These are phyloP conservation scores for Gryon sp. DNA, from an alignment of 1,140 invertebrate species.

Conservation along the genomic window DNA sequence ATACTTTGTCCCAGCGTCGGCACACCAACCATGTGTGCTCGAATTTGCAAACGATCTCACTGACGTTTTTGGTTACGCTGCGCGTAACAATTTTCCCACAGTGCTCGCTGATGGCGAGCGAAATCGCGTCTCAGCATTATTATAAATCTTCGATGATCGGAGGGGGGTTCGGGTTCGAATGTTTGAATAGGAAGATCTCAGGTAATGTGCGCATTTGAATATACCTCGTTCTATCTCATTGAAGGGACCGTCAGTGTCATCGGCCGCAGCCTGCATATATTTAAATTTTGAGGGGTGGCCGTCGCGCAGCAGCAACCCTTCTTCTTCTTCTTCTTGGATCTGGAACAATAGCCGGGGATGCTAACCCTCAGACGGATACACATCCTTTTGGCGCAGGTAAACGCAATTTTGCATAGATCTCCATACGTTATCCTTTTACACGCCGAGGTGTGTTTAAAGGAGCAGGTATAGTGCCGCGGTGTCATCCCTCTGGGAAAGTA, in stretches of 20 bases:
- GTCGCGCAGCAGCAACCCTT: constrained; percentile 44
- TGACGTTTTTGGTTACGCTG: neutral
- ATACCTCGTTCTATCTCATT: constrained; percentile 65
- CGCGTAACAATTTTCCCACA: constrained; percentile 70
- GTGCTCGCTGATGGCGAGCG: constrained; percentile 67
- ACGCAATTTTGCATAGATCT: constrained; percentile 79
- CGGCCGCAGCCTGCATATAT: constrained; percentile 59
- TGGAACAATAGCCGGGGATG: constrained; percentile 73
- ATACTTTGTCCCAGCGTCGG: too few relatives aligned
- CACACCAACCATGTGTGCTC: too few relatives aligned
- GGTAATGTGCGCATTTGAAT: constrained; percentile 74
- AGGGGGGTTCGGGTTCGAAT: constrained; percentile 62
- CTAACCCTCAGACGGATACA: constrained; percentile 69
- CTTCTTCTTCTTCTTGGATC: constrained; percentile 42
- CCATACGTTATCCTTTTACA: constrained; percentile 75
- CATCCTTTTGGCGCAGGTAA: constrained; percentile 73
- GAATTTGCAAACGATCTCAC: constrained; percentile 17
- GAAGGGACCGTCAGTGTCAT: constrained; percentile 40
- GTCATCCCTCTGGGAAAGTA: constrained; percentile 79
- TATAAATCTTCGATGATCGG: constrained; percentile 74
- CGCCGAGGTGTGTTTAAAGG: constrained; percentile 65
- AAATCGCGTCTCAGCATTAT: constrained; percentile 64
- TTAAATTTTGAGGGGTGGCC: constrained; percentile 70
- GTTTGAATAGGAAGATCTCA: constrained; percentile 75
- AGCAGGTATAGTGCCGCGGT: constrained; percentile 72